phyloP scores from a whole-genome alignment of 1,140 invertebrate species.

The Tetranychus urticae region DNA sequence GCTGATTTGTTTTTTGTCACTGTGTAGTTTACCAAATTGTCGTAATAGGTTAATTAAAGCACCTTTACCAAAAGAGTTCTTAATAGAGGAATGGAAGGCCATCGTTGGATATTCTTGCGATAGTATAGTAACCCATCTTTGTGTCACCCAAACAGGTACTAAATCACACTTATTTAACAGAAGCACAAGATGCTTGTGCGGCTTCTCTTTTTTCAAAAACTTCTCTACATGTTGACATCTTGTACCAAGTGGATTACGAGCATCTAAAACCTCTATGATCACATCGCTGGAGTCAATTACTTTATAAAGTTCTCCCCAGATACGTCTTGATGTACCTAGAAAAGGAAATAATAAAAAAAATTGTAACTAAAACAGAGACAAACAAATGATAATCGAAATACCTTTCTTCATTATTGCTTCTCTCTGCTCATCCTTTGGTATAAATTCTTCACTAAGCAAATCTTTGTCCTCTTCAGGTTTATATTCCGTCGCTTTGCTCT shows the following conservation, averaged over 20 bases:
- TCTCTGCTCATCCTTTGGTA: slow-evolving; percentile 18
- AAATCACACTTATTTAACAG: slow-evolving; percentile 74
- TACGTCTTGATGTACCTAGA: slow-evolving; percentile 70
- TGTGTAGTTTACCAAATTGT: slow-evolving; percentile 85
- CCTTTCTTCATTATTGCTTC: slow-evolving; percentile 44
- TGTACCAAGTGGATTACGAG: slow-evolving; percentile 82
- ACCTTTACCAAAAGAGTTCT: slow-evolving; percentile 95
- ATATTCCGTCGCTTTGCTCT: slow-evolving; percentile 46
- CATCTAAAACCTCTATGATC: slow-evolving; percentile 71
- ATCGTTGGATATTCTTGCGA: slow-evolving; percentile 88
- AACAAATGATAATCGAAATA: neutral
- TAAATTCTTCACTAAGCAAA: slow-evolving; percentile 28
- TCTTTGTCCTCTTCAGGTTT: slow-evolving; percentile 51
- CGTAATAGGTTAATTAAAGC: slow-evolving; percentile 83
- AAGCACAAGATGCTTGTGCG: slow-evolving; percentile 82
- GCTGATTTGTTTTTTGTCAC: slow-evolving; percentile 92
- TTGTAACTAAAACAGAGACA: neutral
- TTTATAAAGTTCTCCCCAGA: slow-evolving; percentile 99
- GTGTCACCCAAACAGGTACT: slow-evolving; percentile 83
- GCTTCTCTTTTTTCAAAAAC: slow-evolving; percentile 64
- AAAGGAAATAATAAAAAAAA: neutral
- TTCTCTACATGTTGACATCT: slow-evolving; percentile 76
- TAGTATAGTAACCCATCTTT: slow-evolving; percentile 76
- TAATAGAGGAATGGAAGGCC: slow-evolving; percentile 91
- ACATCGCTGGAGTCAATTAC: slow-evolving; percentile 96